Evolutionary conservation across 2,888 invertebrate genomes (phyloP).

Genomic region (Trissolcus brochymenae): DNA sequence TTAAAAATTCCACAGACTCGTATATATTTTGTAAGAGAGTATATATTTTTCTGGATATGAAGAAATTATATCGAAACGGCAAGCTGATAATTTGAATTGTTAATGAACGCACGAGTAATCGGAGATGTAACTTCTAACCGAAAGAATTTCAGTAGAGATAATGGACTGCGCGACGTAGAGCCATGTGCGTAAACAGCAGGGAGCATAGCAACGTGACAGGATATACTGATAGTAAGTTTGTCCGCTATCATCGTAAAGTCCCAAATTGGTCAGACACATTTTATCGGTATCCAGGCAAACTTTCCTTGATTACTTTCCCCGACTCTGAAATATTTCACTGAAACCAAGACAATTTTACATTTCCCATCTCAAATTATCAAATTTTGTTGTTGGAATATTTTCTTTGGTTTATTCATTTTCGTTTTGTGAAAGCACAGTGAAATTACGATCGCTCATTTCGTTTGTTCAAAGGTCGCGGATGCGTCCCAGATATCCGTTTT

Average conservation of each 20-base stretch:
- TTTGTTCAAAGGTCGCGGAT: no score
- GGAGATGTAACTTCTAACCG: conserved; percentile 43
- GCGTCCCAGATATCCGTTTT: no score
- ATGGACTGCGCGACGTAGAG: conserved; percentile 36
- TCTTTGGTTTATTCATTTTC: no score
- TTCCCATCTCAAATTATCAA: no score
- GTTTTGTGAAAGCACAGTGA: no score
- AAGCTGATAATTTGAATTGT: conserved; percentile 29
- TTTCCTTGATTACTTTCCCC: no score
- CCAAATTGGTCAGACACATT: no score
- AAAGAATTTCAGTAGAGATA: conserved; percentile 26
- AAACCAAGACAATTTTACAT: no score
- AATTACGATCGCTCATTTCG: no score
- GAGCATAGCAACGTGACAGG: not conserved
- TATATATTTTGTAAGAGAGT: not conserved
- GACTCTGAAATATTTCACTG: no score
- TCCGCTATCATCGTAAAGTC: not conserved
- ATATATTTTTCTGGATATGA: not conserved
- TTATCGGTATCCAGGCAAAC: no score
- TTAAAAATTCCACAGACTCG: not conserved
- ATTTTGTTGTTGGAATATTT: no score
- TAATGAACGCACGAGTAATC: conserved; percentile 57
- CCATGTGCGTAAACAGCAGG: conserved; percentile 2
- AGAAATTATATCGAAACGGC: conserved; percentile 11
- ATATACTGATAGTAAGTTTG: not conserved